Evolutionary conservation across 2,113 vertebrate genomes (phyloP).

Genomic region (Odobenus rosmarus): DNA sequence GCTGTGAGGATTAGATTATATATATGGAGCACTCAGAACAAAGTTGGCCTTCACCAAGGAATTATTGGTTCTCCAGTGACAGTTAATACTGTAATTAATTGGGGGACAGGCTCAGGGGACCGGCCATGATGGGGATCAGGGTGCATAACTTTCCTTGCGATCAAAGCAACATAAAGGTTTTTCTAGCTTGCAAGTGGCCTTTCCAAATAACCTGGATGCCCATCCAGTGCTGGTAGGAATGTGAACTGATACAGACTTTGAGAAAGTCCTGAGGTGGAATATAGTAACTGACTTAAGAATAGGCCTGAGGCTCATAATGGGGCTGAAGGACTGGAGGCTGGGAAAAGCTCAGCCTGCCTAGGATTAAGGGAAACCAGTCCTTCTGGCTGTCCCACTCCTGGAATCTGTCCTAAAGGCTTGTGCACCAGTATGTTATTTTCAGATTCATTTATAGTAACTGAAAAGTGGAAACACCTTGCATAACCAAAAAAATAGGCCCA

Average conservation of each 20-base stretch:
- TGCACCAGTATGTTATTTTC: not conserved
- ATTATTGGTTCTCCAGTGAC: not conserved
- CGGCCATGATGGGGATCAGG: not conserved
- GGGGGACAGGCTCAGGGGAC: not conserved
- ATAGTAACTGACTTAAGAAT: not conserved
- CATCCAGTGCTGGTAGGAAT: not conserved
- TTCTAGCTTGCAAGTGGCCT: conserved; percentile 18
- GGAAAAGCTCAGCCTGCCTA: not conserved
- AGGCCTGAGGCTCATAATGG: not conserved
- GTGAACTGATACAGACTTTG: not conserved
- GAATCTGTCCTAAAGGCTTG: not conserved
- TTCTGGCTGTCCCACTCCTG: not conserved
- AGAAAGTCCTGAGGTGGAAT: not conserved
- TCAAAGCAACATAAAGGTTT: conserved; percentile 1
- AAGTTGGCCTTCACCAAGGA: not conserved
- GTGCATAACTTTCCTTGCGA: not conserved
- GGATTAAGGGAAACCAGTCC: not conserved
- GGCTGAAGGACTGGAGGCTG: not conserved
- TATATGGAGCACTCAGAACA: not conserved
- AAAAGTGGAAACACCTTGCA: not conserved
- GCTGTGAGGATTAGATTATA: not conserved
- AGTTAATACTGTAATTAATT: not conserved
- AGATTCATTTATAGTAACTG: not conserved
- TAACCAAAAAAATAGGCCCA: not conserved
- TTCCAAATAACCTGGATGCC: conserved; percentile 9